Base-by-base conservation (phyloP, 2,797 vertebrate genomes). In the Typhlichthys eigenmanni region DNA sequence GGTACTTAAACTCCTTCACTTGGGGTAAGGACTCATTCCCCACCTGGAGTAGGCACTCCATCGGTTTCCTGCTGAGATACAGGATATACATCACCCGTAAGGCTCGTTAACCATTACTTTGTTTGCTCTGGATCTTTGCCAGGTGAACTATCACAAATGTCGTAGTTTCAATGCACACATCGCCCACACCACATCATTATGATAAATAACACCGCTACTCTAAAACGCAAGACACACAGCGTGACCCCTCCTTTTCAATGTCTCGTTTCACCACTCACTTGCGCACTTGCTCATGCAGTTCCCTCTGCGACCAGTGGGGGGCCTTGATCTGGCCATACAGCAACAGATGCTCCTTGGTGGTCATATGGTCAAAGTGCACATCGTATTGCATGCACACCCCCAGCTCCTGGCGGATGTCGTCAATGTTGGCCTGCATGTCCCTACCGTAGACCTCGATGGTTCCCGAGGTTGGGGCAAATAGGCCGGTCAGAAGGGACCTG, bases 321-420 rank as follows among this genome's bases (percentile, higher is more conserved):
- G 95, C 94, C 76, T 99, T 99, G 84, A 98, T 95, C 86, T 95
- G 94, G 29, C 95, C 95, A 0, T 99, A 99, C 1, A 99, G 89
- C 69, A 96, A 86, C 54, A 99, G 90, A 78, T 99, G 98, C 47
- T 99, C 98, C 74, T 96, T 94, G 14, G 93, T 88, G 55, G 96
- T 98, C 71, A 99, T 94, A 72, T 98, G 95, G 66, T 95, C 92
- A 62, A 99, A 99, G 61, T 96, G 90, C 64, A 98, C 96, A 0
- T 99, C 94, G 0, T 99, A 97, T 70, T 99, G 98, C 97, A 99
- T 98, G 81, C 97, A 99, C 62, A 99, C 95, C 0, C 98, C 97
- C 76, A 99, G 94, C 60, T 92, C 93, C 82, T 87, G 94, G 65
- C 95, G 93, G 17, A 96, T 77, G 0, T 85, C 87, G 2, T 94